Evolutionary conservation across 2,113 vertebrate genomes (phyloP).

Genomic region (Cinclus cinclus): DNA sequence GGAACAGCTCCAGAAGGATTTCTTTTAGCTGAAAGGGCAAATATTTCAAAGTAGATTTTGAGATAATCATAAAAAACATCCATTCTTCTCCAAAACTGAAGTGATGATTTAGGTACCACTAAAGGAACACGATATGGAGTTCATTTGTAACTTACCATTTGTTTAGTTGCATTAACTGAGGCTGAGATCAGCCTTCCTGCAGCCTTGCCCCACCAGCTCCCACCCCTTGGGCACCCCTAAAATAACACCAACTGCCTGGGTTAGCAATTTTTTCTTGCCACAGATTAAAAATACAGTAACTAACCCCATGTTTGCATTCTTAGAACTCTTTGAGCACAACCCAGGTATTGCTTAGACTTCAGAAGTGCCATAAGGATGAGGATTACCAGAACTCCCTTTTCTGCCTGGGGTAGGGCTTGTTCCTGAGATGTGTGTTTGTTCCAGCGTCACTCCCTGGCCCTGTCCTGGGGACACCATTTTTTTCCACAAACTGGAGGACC

Average conservation of each 20-base stretch:
- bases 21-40: not conserved
- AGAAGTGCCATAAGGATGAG: not conserved
- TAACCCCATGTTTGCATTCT: not conserved
- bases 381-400: not conserved
- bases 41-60: not conserved
- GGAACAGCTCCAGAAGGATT: not conserved
- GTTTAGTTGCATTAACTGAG: not conserved
- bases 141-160: not conserved
- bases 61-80: not conserved
- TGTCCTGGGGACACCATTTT: not conserved
- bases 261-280: not conserved
- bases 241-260: not conserved
- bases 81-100: not conserved
- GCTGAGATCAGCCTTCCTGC: not conserved
- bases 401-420: not conserved
- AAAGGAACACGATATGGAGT: not conserved
- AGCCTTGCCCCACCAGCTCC: not conserved
- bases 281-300: not conserved
- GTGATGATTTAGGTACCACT: accelerated
- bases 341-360: not conserved
- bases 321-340: not conserved
- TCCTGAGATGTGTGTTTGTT: not conserved
- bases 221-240: not conserved
- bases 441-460: not conserved
- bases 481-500: not conserved